A percentile compares a stretch with the other conserved stretches of the same genome.
These are phyloP conservation scores for Orientallactaga sibirica DNA, from an alignment of 2,797 vertebrate genomes.

Conservation along the genomic window DNA sequence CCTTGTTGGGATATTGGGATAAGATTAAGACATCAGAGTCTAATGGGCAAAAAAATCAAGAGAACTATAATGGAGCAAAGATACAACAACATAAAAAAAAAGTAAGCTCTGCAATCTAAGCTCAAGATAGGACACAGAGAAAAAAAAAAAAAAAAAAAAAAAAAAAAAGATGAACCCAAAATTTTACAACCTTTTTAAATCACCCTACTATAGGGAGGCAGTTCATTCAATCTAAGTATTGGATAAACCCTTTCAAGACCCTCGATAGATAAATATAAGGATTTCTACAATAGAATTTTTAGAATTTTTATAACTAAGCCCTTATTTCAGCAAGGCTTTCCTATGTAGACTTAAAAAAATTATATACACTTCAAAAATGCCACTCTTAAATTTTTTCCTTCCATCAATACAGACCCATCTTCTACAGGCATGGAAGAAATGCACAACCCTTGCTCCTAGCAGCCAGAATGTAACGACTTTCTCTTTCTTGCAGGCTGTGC, in stretches of 20 bases:
- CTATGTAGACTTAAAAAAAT: constrained; percentile 34
- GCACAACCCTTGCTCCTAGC: neutral
- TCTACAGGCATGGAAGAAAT: constrained; percentile 52
- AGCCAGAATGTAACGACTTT: constrained; percentile 17
- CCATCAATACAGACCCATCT: neutral
- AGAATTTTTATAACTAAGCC: constrained; percentile 7
- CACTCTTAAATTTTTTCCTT: constrained; percentile 40
- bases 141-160: neutral
- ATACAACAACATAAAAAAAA: neutral
- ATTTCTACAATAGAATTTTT: neutral
- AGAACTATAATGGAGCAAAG: neutral
- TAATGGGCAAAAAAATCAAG: neutral
- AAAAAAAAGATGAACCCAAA: constrained; percentile 4
- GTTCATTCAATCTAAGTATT: constrained; percentile 38
- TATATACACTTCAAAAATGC: neutral
- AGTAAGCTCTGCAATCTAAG: neutral
- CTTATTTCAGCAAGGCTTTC: constrained; percentile 33
- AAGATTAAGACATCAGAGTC: constrained; percentile 5
- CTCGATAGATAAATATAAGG: constrained; percentile 16
- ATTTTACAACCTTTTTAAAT: neutral
- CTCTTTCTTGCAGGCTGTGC: constrained; percentile 54
- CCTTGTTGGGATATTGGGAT: neutral
- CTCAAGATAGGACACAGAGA: neutral
- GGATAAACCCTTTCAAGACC: neutral
- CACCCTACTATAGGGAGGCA: neutral